Conservation (phyloP, 2,113 vertebrate genomes). For the Salvelinus alpinus region DNA sequence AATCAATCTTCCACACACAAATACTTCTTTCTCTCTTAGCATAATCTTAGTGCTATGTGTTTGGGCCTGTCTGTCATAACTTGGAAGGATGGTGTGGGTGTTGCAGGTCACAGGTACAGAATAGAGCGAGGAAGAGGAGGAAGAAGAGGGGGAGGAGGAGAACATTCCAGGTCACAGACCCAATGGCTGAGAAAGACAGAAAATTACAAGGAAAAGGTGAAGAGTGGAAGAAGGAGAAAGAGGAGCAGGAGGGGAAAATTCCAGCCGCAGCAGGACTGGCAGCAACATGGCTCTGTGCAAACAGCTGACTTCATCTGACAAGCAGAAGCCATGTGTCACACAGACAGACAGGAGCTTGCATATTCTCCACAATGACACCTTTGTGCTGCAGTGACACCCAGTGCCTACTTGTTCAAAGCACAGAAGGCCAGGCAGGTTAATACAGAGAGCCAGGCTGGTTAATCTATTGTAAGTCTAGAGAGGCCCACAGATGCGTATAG, state of each 20-base stretch:
- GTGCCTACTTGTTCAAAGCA: background rate
- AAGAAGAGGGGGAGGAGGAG: background rate
- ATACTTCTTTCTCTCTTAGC: background rate
- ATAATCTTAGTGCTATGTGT: background rate
- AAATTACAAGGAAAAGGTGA: background rate
- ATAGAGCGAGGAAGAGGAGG: background rate
- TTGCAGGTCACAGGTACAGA: background rate
- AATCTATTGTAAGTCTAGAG: background rate
- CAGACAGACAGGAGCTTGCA: background rate
- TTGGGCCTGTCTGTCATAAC: background rate
- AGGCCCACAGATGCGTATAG: slow-evolving; percentile 12
- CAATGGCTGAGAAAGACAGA: background rate
- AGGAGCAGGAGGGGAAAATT: background rate
- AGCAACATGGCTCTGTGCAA: background rate
- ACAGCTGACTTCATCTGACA: background rate
- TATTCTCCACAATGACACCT: slow-evolving; percentile 7
- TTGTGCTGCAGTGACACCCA: background rate
- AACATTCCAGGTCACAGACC: slow-evolving; percentile 1
- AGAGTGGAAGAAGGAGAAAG: background rate
- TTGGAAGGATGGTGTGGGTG: background rate
- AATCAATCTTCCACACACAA: background rate
- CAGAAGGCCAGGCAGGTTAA: background rate
- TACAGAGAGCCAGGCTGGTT: background rate
- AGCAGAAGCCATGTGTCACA: background rate
- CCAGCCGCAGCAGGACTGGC: background rate